phyloP scores from a whole-genome alignment of 1,140 invertebrate genomes.

The Ips nitidus region DNA sequence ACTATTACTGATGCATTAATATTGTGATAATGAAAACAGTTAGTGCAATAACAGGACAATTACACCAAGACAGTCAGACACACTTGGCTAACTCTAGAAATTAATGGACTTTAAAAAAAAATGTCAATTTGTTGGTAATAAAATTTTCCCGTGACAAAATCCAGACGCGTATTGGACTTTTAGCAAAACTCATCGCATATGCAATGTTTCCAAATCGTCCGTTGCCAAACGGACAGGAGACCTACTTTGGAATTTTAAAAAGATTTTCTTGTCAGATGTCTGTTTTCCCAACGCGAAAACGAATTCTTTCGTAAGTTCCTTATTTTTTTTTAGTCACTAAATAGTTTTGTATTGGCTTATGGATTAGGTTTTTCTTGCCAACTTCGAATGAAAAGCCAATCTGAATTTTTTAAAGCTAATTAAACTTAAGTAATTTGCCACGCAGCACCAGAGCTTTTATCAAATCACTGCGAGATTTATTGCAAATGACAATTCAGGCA shows the following conservation, averaged over 20 bases:
- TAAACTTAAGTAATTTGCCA: conserved; percentile 1
- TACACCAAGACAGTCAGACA: too few relatives aligned
- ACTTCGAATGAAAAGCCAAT: too few relatives aligned
- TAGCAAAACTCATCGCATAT: conserved; percentile 32
- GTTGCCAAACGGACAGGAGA: conserved; percentile 7
- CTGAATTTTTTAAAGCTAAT: background rate
- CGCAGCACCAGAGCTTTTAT: background rate
- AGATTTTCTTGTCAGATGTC: conserved; percentile 10
- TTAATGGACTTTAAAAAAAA: too few relatives aligned
- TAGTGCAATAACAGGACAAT: too few relatives aligned
- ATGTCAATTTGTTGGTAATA: too few relatives aligned
- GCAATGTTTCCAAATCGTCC: conserved; percentile 35
- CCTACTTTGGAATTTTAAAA: conserved; percentile 10
- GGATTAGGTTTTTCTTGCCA: too few relatives aligned
- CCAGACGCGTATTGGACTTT: conserved; percentile 11
- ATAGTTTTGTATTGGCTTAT: too few relatives aligned
- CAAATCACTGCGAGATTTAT: conserved; percentile 1
- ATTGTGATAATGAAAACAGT: too few relatives aligned
- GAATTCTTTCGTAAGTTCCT: background rate
- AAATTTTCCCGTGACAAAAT: background rate
- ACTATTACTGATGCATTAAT: too few relatives aligned
- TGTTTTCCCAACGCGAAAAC: background rate
- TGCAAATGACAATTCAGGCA: conserved; percentile 12
- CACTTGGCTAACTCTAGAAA: too few relatives aligned
- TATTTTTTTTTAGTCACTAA: background rate